Conservation (phyloP, 2,797 vertebrate species). For the Ctenopoma kingsleyae region DNA sequence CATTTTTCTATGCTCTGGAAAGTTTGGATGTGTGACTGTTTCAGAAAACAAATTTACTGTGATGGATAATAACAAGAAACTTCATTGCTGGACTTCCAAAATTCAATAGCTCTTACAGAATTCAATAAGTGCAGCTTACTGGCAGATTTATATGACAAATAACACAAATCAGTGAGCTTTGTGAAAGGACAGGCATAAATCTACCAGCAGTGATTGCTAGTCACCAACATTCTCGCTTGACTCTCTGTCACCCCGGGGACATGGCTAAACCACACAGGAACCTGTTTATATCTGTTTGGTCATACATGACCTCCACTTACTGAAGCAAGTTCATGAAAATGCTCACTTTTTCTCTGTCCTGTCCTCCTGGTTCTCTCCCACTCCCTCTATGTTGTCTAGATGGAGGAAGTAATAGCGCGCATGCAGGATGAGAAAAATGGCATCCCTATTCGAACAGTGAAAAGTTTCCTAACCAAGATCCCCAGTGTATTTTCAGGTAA, state of each 20-base stretch:
- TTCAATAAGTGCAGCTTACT: slow-evolving; percentile 42
- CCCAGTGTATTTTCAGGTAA: slow-evolving; percentile 98
- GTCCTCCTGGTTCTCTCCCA: slow-evolving; percentile 6
- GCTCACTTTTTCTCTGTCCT: slow-evolving; percentile 15
- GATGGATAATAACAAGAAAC: slow-evolving; percentile 42
- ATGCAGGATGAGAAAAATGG: slow-evolving; percentile 98
- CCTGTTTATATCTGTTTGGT: slow-evolving; percentile 46
- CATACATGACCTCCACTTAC: slow-evolving; percentile 16
- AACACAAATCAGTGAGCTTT: slow-evolving; percentile 53
- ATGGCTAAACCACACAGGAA: slow-evolving; percentile 34
- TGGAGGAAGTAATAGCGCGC: slow-evolving; percentile 96
- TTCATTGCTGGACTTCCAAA: slow-evolving; percentile 18
- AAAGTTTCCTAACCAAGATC: slow-evolving; percentile 98
- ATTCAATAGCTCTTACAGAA: slow-evolving; percentile 32
- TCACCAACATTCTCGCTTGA: slow-evolving; percentile 46
- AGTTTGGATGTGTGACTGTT: slow-evolving; percentile 17
- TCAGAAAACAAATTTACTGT: slow-evolving; percentile 6
- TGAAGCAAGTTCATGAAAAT: slow-evolving; percentile 38
- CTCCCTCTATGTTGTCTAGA: slow-evolving; percentile 81
- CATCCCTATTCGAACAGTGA: slow-evolving; percentile 96
- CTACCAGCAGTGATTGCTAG: slow-evolving; percentile 50
- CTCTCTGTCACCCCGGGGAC: slow-evolving; percentile 32
- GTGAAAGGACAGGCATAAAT: slow-evolving; percentile 43
- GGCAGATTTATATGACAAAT: slow-evolving; percentile 52
- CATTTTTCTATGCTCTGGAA: not conserved